Conservation (phyloP, 2,113 vertebrate genomes). For the Chrysochloris asiatica region DNA sequence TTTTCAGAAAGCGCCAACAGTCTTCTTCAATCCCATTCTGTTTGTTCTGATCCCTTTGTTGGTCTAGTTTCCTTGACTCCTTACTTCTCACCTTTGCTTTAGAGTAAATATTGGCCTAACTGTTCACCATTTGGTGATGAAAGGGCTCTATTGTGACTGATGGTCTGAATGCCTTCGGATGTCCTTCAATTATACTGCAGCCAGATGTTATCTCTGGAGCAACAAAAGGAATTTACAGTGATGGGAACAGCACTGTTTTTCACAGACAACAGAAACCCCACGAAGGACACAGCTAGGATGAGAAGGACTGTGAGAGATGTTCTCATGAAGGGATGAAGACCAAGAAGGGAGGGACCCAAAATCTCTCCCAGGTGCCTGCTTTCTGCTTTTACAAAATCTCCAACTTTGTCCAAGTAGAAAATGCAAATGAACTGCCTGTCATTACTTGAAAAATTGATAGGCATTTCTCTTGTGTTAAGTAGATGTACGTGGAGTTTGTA, state of each 20-base stretch:
- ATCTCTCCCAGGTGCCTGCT: background rate
- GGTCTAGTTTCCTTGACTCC: background rate
- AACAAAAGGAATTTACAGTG: background rate
- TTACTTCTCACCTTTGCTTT: background rate
- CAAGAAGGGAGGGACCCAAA: background rate
- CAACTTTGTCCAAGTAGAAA: background rate
- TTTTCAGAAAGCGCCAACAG: background rate
- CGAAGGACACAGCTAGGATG: background rate
- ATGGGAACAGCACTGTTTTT: too few relatives aligned
- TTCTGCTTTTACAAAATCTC: constrained; percentile 40
- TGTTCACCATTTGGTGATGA: background rate
- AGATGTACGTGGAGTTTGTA: background rate
- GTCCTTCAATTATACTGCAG: constrained; percentile 15
- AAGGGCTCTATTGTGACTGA: background rate
- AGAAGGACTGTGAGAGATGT: background rate
- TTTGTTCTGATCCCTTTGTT: background rate
- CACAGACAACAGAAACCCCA: background rate
- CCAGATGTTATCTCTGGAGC: background rate
- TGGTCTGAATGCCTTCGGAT: background rate
- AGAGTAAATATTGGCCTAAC: too few relatives aligned
- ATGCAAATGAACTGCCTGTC: constrained; percentile 35
- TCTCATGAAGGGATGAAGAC: background rate
- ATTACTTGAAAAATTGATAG: constrained; percentile 47
- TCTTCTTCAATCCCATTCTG: background rate
- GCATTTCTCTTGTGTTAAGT: constrained; percentile 35